Base-by-base conservation (phyloP, 2,113 vertebrate genomes). In the Strigops habroptila region DNA sequence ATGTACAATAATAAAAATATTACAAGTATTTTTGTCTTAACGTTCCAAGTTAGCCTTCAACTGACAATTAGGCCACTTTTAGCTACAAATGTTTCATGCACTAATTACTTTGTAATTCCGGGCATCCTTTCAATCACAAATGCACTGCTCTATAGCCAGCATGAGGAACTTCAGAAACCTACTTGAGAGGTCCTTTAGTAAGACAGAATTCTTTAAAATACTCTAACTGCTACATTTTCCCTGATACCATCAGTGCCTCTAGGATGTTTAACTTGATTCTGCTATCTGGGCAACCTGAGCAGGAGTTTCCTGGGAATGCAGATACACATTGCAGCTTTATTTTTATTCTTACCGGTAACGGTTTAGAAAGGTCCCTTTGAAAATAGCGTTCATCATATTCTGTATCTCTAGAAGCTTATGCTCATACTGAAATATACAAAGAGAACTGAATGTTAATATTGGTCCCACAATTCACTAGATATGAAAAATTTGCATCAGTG, bases 311-410 rank as follows among this genome's bases (percentile, higher is more conserved):
- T 77, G 69, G 41, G 62, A 79, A 79, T 10, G 49, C 41, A 82
- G 44, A 62, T 14, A 65, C 15, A 52, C 12, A 0, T 48, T 62
- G 65, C 37, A 73, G n/a, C 31, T 84, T 79, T 46, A 30, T 67
- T 95, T 82, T 69, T 0, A 62, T 55, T 91, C 96, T 97, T 97
- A 99, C 99, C 99, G 97, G 92, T 99, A 99, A 95, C 99, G 98
- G 77, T 98, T 99, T 41, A 99, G 97, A 90, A 99, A 99, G 1
- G 98, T 98, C 60, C 98, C 98, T 97, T 99, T 99, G 96, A 99
- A 99, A 96, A 99, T 97, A 49, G 97, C 96, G 88, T 98, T 98
- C 98, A 98, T 99, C 98, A 99, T 98, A 95, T 98, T 98, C 92
- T 99, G 98, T 46, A 99, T 95, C 95, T 99, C 98, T 41, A 97